Conservation (phyloP, 1,140 invertebrate species). For the Drosophila jambulina region DNA sequence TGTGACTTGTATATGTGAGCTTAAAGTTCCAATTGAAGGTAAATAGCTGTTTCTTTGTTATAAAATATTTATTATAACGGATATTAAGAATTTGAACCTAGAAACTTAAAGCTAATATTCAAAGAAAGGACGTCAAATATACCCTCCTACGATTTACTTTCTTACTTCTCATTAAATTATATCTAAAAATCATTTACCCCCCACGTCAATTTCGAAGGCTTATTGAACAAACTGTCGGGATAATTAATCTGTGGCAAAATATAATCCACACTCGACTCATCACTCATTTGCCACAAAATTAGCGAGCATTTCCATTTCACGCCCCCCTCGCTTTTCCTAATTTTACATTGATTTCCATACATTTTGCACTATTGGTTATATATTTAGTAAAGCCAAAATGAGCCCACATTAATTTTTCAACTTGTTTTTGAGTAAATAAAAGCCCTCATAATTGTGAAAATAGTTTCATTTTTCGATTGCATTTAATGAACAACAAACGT, state of each 20-base stretch:
- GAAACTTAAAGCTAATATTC: no score
- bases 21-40: no score
- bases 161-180: background rate
- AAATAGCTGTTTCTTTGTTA: no score
- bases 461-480: conserved; percentile 22
- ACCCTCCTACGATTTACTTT: no score
- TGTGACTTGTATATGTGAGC: background rate
- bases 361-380: conserved; percentile 6
- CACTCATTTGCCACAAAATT: conserved; percentile 2
- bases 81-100: no score
- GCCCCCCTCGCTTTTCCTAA: background rate
- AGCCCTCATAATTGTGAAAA: conserved; percentile 1
- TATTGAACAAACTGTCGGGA: conserved; percentile 2
- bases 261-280: conserved; percentile 8
- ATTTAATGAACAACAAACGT: conserved; percentile 3
- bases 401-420: background rate
- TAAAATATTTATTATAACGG: no score
- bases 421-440: conserved; percentile 15
- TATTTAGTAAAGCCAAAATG: background rate
- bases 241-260: background rate
- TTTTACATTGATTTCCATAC: background rate
- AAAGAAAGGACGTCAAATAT: no score
- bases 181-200: background rate
- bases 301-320: background rate
- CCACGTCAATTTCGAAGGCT: background rate